Percentiles rank a stretch among this genome's conserved stretches.
phyloP scores from a whole-genome alignment of 2,888 invertebrate genomes.

The Aleiodes testaceus region DNA sequence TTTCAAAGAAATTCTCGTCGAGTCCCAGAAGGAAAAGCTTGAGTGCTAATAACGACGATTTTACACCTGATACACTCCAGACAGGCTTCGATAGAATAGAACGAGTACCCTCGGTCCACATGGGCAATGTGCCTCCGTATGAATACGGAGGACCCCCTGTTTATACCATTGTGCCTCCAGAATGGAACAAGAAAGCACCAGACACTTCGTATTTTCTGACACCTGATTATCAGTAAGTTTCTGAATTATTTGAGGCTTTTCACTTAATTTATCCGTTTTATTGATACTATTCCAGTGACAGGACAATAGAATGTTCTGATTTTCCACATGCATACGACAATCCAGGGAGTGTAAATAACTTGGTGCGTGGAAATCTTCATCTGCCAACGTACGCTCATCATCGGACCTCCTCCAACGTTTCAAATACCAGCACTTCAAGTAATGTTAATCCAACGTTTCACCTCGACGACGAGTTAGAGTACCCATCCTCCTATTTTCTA shows the following conservation, averaged over 20 bases:
- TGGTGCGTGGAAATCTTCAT: constrained; percentile 65
- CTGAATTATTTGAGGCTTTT: background rate
- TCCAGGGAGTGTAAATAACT: constrained; percentile 73
- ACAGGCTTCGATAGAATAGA: constrained; percentile 61
- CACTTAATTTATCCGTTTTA: too few species aligned
- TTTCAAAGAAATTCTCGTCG: constrained; percentile 77
- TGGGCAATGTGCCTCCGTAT: constrained; percentile 62
- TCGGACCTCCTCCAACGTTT: constrained; percentile 75
- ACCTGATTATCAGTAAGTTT: constrained; percentile 66
- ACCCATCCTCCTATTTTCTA: constrained; percentile 68
- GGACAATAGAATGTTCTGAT: constrained; percentile 68
- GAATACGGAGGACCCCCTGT: constrained; percentile 66
- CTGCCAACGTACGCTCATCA: constrained; percentile 77
- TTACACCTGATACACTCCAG: constrained; percentile 68
- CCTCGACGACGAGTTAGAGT: constrained; percentile 77
- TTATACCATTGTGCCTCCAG: constrained; percentile 63
- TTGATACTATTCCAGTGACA: constrained; percentile 56
- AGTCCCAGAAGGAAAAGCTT: constrained; percentile 84
- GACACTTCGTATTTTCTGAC: constrained; percentile 65
- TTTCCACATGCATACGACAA: constrained; percentile 76
- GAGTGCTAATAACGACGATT: constrained; percentile 80
- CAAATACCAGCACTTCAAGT: constrained; percentile 77
- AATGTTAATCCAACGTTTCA: constrained; percentile 79
- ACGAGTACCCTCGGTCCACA: constrained; percentile 67
- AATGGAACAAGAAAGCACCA: constrained; percentile 62